Percentiles rank a stretch among this genome's conserved stretches.
These are phyloP conservation scores for Dromiciops gliroides DNA, from an alignment of 2,113 vertebrate genomes.

Conservation along the genomic window DNA sequence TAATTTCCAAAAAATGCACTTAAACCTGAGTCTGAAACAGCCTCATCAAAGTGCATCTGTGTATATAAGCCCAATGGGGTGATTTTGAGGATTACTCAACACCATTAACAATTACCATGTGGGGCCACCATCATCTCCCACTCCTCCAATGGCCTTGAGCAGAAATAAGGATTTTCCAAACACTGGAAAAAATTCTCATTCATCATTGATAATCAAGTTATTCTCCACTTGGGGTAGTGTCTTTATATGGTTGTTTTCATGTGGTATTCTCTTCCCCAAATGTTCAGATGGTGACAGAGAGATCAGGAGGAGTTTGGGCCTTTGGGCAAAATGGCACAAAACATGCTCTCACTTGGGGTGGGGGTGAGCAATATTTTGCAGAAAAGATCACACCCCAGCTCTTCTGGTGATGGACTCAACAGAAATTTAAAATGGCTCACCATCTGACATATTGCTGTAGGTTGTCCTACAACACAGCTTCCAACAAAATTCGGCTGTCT, in stretches of 20 bases:
- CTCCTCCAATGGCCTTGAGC: background rate
- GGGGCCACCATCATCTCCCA: background rate
- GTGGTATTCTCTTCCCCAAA: background rate
- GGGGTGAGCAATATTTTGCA: background rate
- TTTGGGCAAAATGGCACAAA: background rate
- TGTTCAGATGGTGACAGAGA: background rate
- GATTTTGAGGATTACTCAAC: background rate
- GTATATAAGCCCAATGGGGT: background rate
- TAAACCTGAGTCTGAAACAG: background rate
- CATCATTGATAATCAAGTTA: background rate
- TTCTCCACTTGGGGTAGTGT: background rate
- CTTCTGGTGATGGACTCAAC: too few relatives aligned
- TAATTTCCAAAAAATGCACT: background rate
- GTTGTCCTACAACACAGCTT: too few relatives aligned
- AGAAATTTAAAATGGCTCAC: too few relatives aligned
- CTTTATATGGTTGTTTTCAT: background rate
- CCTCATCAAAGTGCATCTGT: background rate
- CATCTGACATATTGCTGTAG: too few relatives aligned
- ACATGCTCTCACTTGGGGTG: background rate
- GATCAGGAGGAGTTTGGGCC: background rate
- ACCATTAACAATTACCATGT: background rate
- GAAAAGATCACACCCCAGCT: background rate
- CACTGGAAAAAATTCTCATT: background rate
- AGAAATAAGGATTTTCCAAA: background rate
- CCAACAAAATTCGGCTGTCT: too few relatives aligned